These are phyloP conservation scores for Macaria notata DNA, from an alignment of 2,888 invertebrate species.

Conservation along the genomic window DNA sequence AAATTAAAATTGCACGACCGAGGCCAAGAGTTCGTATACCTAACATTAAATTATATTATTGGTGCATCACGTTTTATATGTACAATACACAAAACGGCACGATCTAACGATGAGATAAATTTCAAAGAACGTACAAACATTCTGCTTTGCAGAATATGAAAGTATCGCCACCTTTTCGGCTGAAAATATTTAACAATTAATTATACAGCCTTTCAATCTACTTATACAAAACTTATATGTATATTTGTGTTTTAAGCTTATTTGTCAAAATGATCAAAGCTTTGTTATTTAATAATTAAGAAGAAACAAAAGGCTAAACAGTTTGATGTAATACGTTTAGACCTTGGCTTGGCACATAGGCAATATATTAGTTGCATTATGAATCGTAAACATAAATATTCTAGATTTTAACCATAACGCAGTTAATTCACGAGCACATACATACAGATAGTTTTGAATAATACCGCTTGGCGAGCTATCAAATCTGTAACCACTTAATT, in stretches of 20 bases:
- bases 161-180: slow-evolving; percentile 8
- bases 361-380: too few relatives aligned
- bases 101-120: slow-evolving; percentile 2
- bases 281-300: too few relatives aligned
- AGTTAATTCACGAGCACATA: background rate
- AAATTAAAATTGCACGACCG: background rate
- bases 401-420: too few relatives aligned
- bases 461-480: slow-evolving; percentile 13
- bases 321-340: too few relatives aligned
- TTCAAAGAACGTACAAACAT: slow-evolving; percentile 1
- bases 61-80: background rate
- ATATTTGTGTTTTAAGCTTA: too few relatives aligned
- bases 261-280: too few relatives aligned
- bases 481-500: slow-evolving; percentile 6
- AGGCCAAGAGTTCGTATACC: background rate
- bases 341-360: too few relatives aligned
- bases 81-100: slow-evolving; percentile 2
- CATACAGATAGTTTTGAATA: background rate
- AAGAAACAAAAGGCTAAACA: too few relatives aligned
- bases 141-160: slow-evolving; percentile 1
- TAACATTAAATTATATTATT: background rate
- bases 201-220: too few relatives aligned
- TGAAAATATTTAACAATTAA: slow-evolving; percentile 4
- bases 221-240: too few relatives aligned
- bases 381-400: too few relatives aligned